Conservation (phyloP, 2,797 vertebrate genomes). For the Podargus strigoides region DNA sequence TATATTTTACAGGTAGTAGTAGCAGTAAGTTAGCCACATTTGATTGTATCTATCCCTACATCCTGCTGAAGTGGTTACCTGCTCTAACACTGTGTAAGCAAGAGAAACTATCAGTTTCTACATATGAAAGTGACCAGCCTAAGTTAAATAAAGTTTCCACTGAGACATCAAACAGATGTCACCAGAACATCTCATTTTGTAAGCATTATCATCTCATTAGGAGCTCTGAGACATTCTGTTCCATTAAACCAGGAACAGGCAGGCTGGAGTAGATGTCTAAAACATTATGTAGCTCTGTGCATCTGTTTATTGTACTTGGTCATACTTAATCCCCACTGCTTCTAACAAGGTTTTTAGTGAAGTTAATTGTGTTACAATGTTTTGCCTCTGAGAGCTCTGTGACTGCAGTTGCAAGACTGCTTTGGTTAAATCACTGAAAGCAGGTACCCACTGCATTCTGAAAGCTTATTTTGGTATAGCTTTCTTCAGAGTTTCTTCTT, state of each 20-base stretch:
- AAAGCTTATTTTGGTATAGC: background rate
- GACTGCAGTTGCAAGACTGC: background rate
- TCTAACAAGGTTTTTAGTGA: background rate
- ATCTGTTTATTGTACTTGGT: slow-evolving; percentile 20
- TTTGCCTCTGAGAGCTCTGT: background rate
- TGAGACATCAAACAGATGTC: slow-evolving; percentile 5
- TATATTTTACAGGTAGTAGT: background rate
- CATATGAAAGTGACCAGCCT: background rate
- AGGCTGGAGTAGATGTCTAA: slow-evolving; percentile 4
- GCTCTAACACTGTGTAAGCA: background rate
- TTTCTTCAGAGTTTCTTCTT: background rate
- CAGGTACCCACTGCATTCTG: background rate
- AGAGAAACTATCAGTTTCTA: background rate
- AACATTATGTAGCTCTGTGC: background rate
- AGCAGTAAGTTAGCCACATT: background rate
- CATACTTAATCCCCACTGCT: background rate
- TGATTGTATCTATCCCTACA: background rate
- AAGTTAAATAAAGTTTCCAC: slow-evolving; percentile 12
- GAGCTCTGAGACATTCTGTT: slow-evolving; percentile 37
- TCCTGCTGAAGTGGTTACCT: background rate
- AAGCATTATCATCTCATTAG: slow-evolving; percentile 13
- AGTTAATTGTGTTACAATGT: slow-evolving; percentile 27
- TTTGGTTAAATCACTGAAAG: background rate
- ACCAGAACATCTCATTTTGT: background rate
- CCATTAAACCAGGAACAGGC: background rate